Conservation (phyloP, 2,888 invertebrate species). For the Chaetogeoica ovagalla region DNA sequence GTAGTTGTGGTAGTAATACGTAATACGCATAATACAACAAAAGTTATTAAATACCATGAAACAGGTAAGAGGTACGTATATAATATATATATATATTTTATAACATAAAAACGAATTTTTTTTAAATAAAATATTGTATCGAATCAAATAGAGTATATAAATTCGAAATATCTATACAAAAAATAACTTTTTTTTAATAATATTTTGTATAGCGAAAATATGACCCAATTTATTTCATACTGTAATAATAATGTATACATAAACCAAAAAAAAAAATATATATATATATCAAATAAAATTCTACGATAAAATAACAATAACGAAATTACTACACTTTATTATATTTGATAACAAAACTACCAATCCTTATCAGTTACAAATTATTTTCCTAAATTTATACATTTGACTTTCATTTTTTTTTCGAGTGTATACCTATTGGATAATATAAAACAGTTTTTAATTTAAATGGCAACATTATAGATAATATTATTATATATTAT, state of each 20-base stretch:
- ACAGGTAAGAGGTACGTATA: not conserved
- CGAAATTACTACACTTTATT: too few relatives aligned
- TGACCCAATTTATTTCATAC: constrained; percentile 29
- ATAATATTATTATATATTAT: not conserved
- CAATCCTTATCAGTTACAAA: too few relatives aligned
- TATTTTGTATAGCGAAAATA: constrained; percentile 22
- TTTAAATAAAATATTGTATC: too few relatives aligned
- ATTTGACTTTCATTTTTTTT: not conserved
- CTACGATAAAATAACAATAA: too few relatives aligned
- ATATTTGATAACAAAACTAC: too few relatives aligned
- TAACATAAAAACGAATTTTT: too few relatives aligned
- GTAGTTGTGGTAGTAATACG: too few relatives aligned
- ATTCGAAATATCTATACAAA: constrained; percentile 19
- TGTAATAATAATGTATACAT: not conserved
- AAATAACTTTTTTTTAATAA: not conserved
- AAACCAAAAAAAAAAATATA: too few relatives aligned
- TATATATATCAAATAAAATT: too few relatives aligned
- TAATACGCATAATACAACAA: too few relatives aligned
- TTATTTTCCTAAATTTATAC: not conserved
- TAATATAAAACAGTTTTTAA: not conserved
- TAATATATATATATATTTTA: not conserved
- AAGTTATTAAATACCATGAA: too few relatives aligned
- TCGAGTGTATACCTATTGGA: not conserved
- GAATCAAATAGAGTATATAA: too few relatives aligned
- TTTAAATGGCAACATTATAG: not conserved